A percentile compares a stretch with the other conserved stretches of the same genome.
Conservation (phyloP, 2,797 vertebrate species). For the Lepilemur ruficaudatus region DNA sequence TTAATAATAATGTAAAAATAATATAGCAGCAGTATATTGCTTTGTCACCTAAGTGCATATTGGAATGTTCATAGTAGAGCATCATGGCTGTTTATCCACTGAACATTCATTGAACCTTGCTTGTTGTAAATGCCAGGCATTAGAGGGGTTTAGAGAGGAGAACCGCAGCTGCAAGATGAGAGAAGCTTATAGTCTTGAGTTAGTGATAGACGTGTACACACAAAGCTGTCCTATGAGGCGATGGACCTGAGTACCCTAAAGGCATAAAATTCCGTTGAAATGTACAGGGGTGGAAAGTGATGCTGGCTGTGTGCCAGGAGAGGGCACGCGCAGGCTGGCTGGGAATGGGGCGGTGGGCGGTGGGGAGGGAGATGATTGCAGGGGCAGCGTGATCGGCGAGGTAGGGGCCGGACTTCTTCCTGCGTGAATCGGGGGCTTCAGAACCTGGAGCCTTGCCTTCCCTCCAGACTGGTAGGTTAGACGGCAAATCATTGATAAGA, state of each 20-base stretch:
- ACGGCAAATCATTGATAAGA: neutral
- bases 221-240: neutral
- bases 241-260: neutral
- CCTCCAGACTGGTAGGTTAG: neutral
- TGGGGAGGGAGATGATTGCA: too few relatives aligned
- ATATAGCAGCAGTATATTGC: neutral
- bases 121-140: neutral
- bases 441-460: neutral
- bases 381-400: neutral
- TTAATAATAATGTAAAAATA: constrained; percentile 40
- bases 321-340: neutral
- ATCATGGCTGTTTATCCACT: neutral
- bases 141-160: neutral
- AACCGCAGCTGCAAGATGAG: neutral
- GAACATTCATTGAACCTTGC: neutral
- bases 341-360: neutral
- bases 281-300: neutral
- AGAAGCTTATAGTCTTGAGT: neutral
- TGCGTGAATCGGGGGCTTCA: neutral
- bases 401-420: neutral
- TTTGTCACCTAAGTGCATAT: neutral
- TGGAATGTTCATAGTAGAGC: neutral
- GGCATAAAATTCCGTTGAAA: neutral
- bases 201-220: neutral
- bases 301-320: neutral